Base-by-base conservation (phyloP, 1,140 invertebrate species). In the Chironomus striatipennis region DNA sequence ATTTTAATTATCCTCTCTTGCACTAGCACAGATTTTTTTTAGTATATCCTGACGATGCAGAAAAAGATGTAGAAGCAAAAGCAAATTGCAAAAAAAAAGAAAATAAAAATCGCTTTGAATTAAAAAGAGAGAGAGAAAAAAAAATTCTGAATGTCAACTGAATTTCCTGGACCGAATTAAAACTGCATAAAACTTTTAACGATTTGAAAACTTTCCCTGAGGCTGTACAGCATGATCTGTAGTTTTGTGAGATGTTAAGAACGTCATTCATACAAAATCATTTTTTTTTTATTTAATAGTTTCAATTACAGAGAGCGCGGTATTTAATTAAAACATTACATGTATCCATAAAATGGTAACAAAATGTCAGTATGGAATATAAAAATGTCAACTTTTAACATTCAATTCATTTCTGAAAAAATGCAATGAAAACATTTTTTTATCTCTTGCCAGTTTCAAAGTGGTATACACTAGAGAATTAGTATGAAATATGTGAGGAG, bases 301-400 rank as follows among this genome's bases (percentile, higher is more conserved):
- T 57, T 57, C 10, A n/a, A n/a, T n/a, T n/a, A n/a, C n/a, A 4
- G 47, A 57, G 9, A 57, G 47, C 47, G n/a, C 10, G n/a, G n/a
- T 7, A 57, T 57, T 57, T 57, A 57, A 57, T 57, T 57, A 57
- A 57, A 57, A 57, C 47, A 57, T 57, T 57, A 57, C 47, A 57
- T 57, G 47, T n/a, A 57, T 57, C 7, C 47, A 57, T 57, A 57
- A n/a, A n/a, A 57, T 57, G n/a, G 47, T n/a, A 10, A 10, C 47
- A 2, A n/a, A 57, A 57, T 57, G 47, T 57, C 47, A 57, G 47
- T 34, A 34, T 34, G 24, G 24, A 34, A 34, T 34, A 34, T 34
- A 34, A 34, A 34, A 34, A 34, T 34, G 24, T 34, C 24, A 34
- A 34, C 24, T 34, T 34, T 34, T 34, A 34, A 34, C 24, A 34